A percentile compares a stretch with the other conserved stretches of the same genome.
These are phyloP conservation scores for Eupleurogrammus muticus DNA, from an alignment of 2,797 vertebrate species.

Conservation along the genomic window DNA sequence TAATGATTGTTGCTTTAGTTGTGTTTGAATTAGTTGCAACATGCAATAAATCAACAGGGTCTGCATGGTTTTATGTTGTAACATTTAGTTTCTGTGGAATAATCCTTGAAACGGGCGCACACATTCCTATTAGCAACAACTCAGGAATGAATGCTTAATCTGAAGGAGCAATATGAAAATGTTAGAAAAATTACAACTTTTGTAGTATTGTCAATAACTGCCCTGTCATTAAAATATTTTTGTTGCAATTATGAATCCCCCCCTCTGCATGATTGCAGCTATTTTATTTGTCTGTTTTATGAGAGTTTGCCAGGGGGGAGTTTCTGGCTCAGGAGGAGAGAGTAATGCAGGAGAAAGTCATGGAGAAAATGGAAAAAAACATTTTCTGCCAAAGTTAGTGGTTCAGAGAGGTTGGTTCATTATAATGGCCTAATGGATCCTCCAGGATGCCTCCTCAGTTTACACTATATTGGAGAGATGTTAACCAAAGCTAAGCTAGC, in stretches of 20 bases:
- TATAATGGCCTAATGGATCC: constrained; percentile 84
- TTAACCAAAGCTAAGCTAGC: constrained; percentile 69
- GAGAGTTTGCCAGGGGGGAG: constrained; percentile 65
- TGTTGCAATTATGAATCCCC: constrained; percentile 40
- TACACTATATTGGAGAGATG: constrained; percentile 71
- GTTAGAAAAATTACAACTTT: constrained; percentile 3
- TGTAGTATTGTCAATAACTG: background rate
- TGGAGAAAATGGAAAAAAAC: constrained; percentile 81
- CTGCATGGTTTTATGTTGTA: constrained; percentile 22
- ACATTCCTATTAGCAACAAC: background rate
- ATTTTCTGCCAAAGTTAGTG: constrained; percentile 82
- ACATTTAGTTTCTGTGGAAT: constrained; percentile 17
- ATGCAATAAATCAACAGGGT: constrained; percentile 28
- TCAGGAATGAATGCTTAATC: constrained; percentile 1
- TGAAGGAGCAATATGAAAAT: constrained; percentile 11
- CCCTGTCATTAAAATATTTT: background rate
- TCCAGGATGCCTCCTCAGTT: constrained; percentile 82
- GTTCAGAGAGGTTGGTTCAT: constrained; percentile 82
- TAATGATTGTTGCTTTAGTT: constrained; percentile 35
- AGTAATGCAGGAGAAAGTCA: constrained; percentile 66
- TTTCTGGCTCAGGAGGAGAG: constrained; percentile 68
- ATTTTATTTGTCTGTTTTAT: constrained; percentile 75
- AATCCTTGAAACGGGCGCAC: constrained; percentile 5
- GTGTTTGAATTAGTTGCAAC: constrained; percentile 28
- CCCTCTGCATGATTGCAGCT: constrained; percentile 42